Conservation (phyloP, 2,888 invertebrate genomes). For the Agonopterix arenella region DNA sequence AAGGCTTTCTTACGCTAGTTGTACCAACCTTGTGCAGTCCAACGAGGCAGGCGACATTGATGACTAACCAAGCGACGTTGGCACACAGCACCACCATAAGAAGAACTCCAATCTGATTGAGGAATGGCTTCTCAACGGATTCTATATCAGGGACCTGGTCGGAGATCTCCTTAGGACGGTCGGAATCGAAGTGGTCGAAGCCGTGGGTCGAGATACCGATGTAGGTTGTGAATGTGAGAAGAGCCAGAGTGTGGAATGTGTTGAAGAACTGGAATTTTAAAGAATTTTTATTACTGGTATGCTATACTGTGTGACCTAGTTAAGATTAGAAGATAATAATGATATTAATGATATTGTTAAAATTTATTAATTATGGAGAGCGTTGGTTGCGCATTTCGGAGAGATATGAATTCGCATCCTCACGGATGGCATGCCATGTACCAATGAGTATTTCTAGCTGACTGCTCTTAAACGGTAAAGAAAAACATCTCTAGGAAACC, state of each 20-base stretch:
- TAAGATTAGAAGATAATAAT: too few relatives aligned
- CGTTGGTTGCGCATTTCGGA: too few relatives aligned
- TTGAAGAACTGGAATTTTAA: slow-evolving; percentile 22
- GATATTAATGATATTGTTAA: too few relatives aligned
- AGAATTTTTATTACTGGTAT: background rate
- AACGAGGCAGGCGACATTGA: slow-evolving; percentile 34
- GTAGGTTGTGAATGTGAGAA: slow-evolving; percentile 20
- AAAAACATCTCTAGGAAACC: too few relatives aligned
- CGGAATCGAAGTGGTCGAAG: slow-evolving; percentile 26
- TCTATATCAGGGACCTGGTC: slow-evolving; percentile 11
- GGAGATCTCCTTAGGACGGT: slow-evolving; percentile 6
- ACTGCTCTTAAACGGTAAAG: too few relatives aligned
- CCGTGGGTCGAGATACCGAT: slow-evolving; percentile 26
- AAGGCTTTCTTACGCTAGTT: background rate
- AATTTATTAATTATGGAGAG: too few relatives aligned
- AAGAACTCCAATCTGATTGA: slow-evolving; percentile 21
- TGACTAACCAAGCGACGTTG: slow-evolving; percentile 27
- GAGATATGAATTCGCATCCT: too few relatives aligned
- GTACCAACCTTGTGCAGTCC: slow-evolving; percentile 35
- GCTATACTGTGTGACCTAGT: too few relatives aligned
- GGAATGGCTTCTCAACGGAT: slow-evolving; percentile 15
- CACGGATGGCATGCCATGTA: too few relatives aligned
- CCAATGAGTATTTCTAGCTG: too few relatives aligned
- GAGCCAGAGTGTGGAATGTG: slow-evolving; percentile 22
- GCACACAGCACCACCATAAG: slow-evolving; percentile 23